Percentiles rank a stretch among this genome's conserved stretches.
These are phyloP conservation scores for Colletes latitarsis DNA, from an alignment of 1,140 invertebrate species.

Conservation along the genomic window DNA sequence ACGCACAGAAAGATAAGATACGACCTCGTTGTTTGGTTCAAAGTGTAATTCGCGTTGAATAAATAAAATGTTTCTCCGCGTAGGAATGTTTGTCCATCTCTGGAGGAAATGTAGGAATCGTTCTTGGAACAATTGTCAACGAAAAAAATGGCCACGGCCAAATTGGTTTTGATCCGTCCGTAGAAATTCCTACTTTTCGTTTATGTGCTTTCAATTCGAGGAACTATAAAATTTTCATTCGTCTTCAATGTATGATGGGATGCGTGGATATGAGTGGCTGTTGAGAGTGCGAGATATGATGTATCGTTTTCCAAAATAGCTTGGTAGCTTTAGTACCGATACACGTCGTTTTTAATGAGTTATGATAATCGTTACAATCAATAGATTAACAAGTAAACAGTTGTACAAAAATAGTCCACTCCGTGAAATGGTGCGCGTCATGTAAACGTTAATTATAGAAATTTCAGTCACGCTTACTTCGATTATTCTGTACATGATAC, in stretches of 20 bases:
- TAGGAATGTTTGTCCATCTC: too few species aligned
- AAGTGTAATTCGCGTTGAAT: too few species aligned
- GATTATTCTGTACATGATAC: slow-evolving; percentile 20
- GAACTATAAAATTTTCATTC: slow-evolving; percentile 41
- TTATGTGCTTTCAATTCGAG: slow-evolving; percentile 48
- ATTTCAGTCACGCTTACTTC: slow-evolving; percentile 40
- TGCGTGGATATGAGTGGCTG: slow-evolving; percentile 45
- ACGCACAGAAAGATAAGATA: too few species aligned
- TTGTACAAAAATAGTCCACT: slow-evolving; percentile 25
- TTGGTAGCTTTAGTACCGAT: slow-evolving; percentile 57
- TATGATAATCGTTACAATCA: slow-evolving; percentile 51
- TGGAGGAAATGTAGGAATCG: neutral
- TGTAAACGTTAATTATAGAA: slow-evolving; percentile 26
- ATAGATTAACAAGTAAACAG: slow-evolving; percentile 39
- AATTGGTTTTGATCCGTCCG: neutral
- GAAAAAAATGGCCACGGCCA: too few species aligned
- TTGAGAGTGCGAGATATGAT: slow-evolving; percentile 22
- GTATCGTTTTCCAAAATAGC: slow-evolving; percentile 55
- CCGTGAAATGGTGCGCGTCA: slow-evolving; percentile 5
- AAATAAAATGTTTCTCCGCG: too few species aligned
- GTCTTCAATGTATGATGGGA: slow-evolving; percentile 35
- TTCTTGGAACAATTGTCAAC: neutral
- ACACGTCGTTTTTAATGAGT: slow-evolving; percentile 56
- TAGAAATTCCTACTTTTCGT: slow-evolving; percentile 4
- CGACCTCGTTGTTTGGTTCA: too few species aligned